Percentiles rank a stretch among this genome's conserved stretches.
These are phyloP conservation scores for Ridgeia piscesae DNA, from an alignment of 1,140 invertebrate species.

Conservation along the genomic window DNA sequence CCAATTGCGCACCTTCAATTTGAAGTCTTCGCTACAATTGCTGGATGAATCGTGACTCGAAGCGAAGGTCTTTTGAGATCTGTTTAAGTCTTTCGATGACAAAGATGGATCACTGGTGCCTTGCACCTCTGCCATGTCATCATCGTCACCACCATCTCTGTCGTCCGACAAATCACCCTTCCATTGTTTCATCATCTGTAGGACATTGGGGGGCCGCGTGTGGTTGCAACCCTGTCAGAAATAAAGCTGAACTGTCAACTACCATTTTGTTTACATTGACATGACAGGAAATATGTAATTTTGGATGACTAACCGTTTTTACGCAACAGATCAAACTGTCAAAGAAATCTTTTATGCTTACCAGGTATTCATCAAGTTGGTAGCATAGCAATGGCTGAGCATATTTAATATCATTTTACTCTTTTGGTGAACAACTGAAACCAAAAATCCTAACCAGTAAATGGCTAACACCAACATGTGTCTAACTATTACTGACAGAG, in stretches of 20 bases:
- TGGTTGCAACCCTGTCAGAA: conserved; percentile 32
- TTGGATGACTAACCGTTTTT: too few relatives aligned
- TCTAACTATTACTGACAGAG: too few relatives aligned
- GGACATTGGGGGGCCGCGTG: conserved; percentile 41
- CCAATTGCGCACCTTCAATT: background rate
- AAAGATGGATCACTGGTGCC: too few relatives aligned
- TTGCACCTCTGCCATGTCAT: background rate
- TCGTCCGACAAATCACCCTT: background rate
- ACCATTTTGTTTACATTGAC: background rate
- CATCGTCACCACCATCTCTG: background rate
- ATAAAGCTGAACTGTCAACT: background rate
- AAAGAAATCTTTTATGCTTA: background rate
- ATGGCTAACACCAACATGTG: too few relatives aligned
- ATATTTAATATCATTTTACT: background rate
- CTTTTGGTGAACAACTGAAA: too few relatives aligned
- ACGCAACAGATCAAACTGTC: too few relatives aligned
- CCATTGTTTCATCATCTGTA: conserved; percentile 51
- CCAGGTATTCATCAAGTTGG: background rate
- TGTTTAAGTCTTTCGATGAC: too few relatives aligned
- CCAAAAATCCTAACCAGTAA: background rate
- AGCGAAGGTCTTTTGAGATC: background rate
- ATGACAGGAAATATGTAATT: too few relatives aligned
- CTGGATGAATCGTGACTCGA: background rate
- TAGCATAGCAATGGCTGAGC: background rate
- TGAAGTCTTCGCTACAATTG: conserved; percentile 1